Conservation (phyloP, 2,113 vertebrate genomes). For the Nesogale talazaci region DNA sequence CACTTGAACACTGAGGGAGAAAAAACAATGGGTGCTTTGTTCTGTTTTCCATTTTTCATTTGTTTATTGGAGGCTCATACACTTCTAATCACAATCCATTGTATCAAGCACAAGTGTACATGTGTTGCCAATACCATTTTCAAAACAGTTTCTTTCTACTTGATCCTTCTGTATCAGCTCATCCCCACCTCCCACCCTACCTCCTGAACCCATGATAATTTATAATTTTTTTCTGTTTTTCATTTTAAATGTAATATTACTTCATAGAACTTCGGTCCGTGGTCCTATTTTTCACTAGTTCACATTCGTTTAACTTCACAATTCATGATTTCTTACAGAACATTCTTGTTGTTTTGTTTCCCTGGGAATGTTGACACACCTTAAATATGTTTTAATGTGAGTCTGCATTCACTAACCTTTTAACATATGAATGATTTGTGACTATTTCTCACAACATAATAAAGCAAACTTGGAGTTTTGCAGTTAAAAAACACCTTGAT, state of each 20-base stretch:
- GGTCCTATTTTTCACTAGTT: not conserved
- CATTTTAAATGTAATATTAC: slow-evolving; percentile 19
- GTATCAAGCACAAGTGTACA: too few species aligned
- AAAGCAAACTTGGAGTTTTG: slow-evolving; percentile 16
- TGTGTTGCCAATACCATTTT: too few species aligned
- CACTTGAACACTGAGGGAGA: not conserved
- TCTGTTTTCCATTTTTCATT: not conserved
- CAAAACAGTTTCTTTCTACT: too few species aligned
- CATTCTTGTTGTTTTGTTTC: not conserved
- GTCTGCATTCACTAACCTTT: not conserved
- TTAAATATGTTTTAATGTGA: not conserved
- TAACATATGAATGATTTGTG: not conserved
- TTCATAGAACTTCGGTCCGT: not conserved
- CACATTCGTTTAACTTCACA: not conserved
- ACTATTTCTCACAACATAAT: not conserved
- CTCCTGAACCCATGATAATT: too few species aligned
- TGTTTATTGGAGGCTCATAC: too few species aligned
- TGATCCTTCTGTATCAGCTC: too few species aligned
- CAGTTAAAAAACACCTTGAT: slow-evolving; percentile 10
- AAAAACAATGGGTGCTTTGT: not conserved
- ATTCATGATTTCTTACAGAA: not conserved
- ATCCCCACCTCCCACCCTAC: too few species aligned
- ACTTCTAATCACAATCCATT: too few species aligned
- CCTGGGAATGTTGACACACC: not conserved
- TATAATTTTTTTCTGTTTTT: not conserved